Percentiles rank a stretch among this genome's conserved stretches.
Conservation (phyloP, 2,113 vertebrate species). For the Danionella cerebrum region DNA sequence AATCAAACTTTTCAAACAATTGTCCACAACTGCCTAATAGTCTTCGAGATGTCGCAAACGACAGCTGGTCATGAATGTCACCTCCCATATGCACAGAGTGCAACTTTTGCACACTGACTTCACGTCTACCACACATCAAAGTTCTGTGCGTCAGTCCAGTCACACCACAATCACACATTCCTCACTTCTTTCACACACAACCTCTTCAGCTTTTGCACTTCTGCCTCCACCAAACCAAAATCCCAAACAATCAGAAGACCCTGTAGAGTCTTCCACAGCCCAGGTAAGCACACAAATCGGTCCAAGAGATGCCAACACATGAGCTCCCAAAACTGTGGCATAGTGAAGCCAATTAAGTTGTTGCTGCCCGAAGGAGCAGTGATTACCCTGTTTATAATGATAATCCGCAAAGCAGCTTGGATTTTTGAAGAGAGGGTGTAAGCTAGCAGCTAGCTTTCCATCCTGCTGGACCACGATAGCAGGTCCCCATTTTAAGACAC, state of each 20-base stretch:
- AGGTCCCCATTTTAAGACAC: slow-evolving; percentile 50
- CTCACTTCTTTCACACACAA: slow-evolving; percentile 5
- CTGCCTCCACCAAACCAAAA: neutral
- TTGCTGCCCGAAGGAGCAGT: slow-evolving; percentile 33
- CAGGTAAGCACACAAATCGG: neutral
- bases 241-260: neutral
- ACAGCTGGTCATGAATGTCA: neutral
- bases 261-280: neutral
- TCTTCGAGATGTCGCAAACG: too few species aligned
- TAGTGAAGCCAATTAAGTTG: slow-evolving; percentile 33
- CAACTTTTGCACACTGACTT: slow-evolving; percentile 6
- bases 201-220: neutral
- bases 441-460: slow-evolving; percentile 5
- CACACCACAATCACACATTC: slow-evolving; percentile 3
- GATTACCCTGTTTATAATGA: slow-evolving; percentile 44
- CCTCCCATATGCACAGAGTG: neutral
- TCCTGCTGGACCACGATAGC: slow-evolving; percentile 27
- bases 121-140: slow-evolving; percentile 3
- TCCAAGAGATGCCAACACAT: neutral
- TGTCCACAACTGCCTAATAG: too few species aligned
- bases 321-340: slow-evolving; percentile 1
- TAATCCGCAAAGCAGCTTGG: slow-evolving; percentile 58
- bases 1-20: too few species aligned
- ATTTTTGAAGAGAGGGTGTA: slow-evolving; percentile 45
- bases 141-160: neutral